Evolutionary conservation across 1,140 invertebrate species (phyloP), one percentile per base, ranked within the genome.

Genomic region (Drosophila ananassae): DNA sequence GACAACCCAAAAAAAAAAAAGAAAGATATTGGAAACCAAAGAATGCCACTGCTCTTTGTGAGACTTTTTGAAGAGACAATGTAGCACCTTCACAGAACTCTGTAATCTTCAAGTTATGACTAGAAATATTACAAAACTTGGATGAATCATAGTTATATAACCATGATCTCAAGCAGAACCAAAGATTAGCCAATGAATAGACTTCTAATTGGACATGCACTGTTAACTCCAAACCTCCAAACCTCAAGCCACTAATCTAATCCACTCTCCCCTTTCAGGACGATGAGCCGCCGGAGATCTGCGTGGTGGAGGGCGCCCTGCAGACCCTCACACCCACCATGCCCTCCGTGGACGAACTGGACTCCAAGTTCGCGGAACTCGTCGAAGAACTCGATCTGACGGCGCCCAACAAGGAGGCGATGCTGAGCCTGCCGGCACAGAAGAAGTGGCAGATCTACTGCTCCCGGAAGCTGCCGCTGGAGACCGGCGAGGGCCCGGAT

Each of bases 401-500:
- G 61, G 97, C 97, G 44, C 95, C 97, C 7, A 98, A 99, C 93
- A 96, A 97, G 91, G 96, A 97, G 69, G 96, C 97, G 4, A 98
- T 99, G 95, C 94, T 98, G 91, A 97, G 95, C 84, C 93, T 99
- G 59, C 97, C 97, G 2, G 94, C 96, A 0, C 97, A 98, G 80
- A 99, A 99, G 93, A 99, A 99, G 93, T 99, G 98, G 98, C 98
- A 98, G 93, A 98, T 99, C 80, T 99, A 98, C 93, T 98, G 97
- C 92, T 98, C 97, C 76, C 94, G 97, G 56, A 97, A 98, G 89
- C 95, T 96, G 91, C 93, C 94, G 2, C 92, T 93, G 54, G 93
- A 93, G 24, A 92, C 85, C 39, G 92, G 73, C 79, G 95, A 90
- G 85, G 94, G 93, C 8, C 93, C 92, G 2, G 92, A 93, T 71